Percentiles rank a stretch among this genome's conserved stretches.
Evolutionary conservation across 2,888 invertebrate genomes (phyloP).

Genomic region (Ectemnius cavifrons): DNA sequence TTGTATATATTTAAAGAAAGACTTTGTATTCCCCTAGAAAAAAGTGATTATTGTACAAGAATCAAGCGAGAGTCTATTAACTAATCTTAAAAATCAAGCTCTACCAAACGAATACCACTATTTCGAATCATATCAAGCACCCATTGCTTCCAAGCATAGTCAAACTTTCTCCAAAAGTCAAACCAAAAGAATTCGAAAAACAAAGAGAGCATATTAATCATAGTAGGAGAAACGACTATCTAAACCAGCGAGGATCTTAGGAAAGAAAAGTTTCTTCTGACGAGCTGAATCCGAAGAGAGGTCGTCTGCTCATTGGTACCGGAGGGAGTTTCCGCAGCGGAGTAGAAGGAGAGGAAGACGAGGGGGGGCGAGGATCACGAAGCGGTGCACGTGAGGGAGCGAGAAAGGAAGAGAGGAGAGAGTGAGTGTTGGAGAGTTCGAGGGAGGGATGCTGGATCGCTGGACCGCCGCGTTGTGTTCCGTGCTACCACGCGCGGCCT

Average conservation of each 20-base stretch:
- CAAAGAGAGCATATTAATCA: too few species aligned
- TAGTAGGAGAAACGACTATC: neutral
- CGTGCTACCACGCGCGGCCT: conserved; percentile 70
- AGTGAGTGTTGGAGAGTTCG: conserved; percentile 22
- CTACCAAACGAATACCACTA: too few species aligned
- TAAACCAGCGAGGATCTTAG: neutral
- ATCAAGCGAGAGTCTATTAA: too few species aligned
- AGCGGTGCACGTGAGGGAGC: conserved; percentile 27
- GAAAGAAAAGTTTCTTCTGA: neutral
- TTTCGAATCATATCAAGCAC: too few species aligned
- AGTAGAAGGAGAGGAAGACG: conserved; percentile 42
- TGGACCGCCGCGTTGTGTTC: conserved; percentile 36
- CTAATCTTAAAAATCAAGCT: too few species aligned
- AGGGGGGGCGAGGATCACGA: conserved; percentile 41
- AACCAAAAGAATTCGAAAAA: too few species aligned
- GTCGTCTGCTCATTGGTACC: conserved; percentile 51
- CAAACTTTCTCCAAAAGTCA: too few species aligned
- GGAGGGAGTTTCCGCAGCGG: conserved; percentile 28
- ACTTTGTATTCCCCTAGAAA: too few species aligned
- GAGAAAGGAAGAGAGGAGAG: conserved; percentile 25
- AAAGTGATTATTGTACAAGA: too few species aligned
- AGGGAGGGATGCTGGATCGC: conserved; percentile 27
- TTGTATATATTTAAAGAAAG: too few species aligned
- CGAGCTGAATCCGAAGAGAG: neutral
- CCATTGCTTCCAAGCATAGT: too few species aligned